Conservation (phyloP, 2,888 invertebrate genomes). For the Chrysolina oricalcia region DNA sequence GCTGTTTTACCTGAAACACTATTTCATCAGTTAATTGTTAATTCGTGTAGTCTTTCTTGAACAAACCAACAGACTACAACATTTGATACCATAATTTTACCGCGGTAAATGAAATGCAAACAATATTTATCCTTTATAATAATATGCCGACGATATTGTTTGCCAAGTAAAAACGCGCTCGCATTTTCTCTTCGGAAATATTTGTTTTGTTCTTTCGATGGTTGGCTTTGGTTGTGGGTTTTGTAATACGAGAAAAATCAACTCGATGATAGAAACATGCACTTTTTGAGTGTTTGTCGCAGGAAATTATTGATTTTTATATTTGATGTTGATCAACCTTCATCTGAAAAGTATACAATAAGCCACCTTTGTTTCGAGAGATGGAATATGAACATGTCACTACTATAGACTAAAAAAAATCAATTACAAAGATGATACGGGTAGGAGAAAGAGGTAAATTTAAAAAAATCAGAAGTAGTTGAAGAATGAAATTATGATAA, state of each 20-base stretch:
- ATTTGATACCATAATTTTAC: slow-evolving; percentile 57
- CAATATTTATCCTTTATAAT: slow-evolving; percentile 54
- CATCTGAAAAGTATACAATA: not conserved
- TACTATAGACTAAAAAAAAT: too few species aligned
- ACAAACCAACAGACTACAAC: slow-evolving; percentile 13
- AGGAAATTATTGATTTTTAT: not conserved
- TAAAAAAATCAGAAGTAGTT: too few species aligned
- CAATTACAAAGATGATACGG: too few species aligned
- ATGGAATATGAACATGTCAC: not conserved
- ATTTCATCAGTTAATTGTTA: slow-evolving; percentile 50
- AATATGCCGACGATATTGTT: slow-evolving; percentile 40
- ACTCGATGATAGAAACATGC: not conserved
- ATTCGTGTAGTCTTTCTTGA: slow-evolving; percentile 60
- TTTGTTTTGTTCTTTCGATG: slow-evolving; percentile 9
- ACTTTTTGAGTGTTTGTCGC: not conserved
- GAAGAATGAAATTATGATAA: too few species aligned
- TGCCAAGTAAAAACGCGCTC: slow-evolving; percentile 20
- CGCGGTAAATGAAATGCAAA: slow-evolving; percentile 65
- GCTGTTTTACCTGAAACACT: slow-evolving; percentile 11
- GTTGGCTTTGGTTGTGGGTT: slow-evolving; percentile 10
- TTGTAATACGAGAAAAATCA: slow-evolving; percentile 20
- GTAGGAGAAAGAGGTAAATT: too few species aligned
- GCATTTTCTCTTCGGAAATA: slow-evolving; percentile 25
- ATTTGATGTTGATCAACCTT: not conserved
- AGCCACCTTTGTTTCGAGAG: slow-evolving; percentile 18